A percentile compares a stretch with the other conserved stretches of the same genome.
Conservation (phyloP, 2,888 invertebrate genomes). For the Drosophila pseudotalamancana region DNA sequence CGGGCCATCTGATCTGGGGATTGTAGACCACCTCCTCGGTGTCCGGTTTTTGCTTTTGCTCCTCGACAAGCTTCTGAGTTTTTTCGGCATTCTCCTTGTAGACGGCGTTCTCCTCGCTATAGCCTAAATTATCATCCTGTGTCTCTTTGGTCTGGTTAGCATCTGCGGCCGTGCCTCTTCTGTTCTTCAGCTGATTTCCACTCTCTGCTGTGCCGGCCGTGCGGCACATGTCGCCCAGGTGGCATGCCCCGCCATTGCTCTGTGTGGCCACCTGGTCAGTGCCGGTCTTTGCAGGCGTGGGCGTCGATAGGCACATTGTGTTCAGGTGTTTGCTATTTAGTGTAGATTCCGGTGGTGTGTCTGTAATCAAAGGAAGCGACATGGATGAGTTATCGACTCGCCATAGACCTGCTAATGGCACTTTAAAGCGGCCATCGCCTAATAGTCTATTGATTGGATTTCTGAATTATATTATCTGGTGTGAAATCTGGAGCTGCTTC, state of each 20-base stretch:
- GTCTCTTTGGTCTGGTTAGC: constrained; percentile 47
- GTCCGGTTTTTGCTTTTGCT: constrained; percentile 13
- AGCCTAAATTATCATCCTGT: constrained; percentile 72
- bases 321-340: neutral
- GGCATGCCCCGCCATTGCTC: constrained; percentile 42
- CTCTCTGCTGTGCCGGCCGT: constrained; percentile 4
- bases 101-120: constrained; percentile 78
- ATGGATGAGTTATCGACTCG: constrained; percentile 33
- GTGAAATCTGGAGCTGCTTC: constrained; percentile 32
- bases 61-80: constrained; percentile 7
- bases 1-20: constrained; percentile 89
- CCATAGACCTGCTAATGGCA: constrained; percentile 55
- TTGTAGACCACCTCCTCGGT: constrained; percentile 84
- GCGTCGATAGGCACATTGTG: constrained; percentile 80
- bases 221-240: constrained; percentile 34
- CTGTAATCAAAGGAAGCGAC: constrained; percentile 16
- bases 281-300: constrained; percentile 44
- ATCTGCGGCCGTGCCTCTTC: constrained; percentile 50
- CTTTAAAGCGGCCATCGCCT: constrained; percentile 28
- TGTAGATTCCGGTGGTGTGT: constrained; percentile 7
- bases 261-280: constrained; percentile 1
- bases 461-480: constrained; percentile 22
- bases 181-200: constrained; percentile 51
- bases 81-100: constrained; percentile 68
- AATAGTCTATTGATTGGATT: constrained; percentile 20